Base-by-base conservation (phyloP, 1,140 invertebrate species). In the Chlorops oryzae region DNA sequence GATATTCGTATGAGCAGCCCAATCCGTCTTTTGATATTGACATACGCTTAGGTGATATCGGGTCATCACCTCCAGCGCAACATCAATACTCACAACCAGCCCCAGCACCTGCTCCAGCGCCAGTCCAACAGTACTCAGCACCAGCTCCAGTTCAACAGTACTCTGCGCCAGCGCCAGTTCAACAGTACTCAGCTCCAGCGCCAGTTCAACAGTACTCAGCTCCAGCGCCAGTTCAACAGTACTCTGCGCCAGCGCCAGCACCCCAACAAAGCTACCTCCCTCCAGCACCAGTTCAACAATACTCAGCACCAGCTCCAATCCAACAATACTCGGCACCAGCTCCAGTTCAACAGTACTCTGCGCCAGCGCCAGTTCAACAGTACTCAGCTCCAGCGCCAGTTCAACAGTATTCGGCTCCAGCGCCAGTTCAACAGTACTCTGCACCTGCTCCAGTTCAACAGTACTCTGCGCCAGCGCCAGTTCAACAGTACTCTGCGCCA, bases 1-100 rank as follows among this genome's bases (percentile, higher is more conserved):
- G 53, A 15, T n/a, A 38, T 25, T 63, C 64, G 6, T 66, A 66
- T 53, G 51, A 44, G 37, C 67, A 66, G 47, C 59, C 60, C 15
- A 63, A 47, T 52, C 63, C 63, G 37, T 51, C 59, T 32, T 63
- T 63, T 20, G 61, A 62, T 38, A 54, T 54, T 34, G 52, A n/a
- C 9, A 9, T n/a, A 32, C n/a, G n/a, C n/a, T n/a, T n/a, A 5
- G 27, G 27, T 23, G 25, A 42, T 49, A 32, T 32, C 28, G 28
- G 28, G 28, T 9, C 28, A 9, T 32, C 28, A 32, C 34, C 23
- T 17, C 46, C 46, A 39, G 18, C 20, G 2, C 32, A 9, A 22
- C 28, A 24, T 5, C n/a, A 47, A 38, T 47, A 47, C 34, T 47
- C 39, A 24, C 46, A 32, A 13, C 42, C 50, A 5, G 55, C 48